Evolutionary conservation across 2,113 vertebrate genomes (phyloP).

Genomic region (Macrotis lagotis): DNA sequence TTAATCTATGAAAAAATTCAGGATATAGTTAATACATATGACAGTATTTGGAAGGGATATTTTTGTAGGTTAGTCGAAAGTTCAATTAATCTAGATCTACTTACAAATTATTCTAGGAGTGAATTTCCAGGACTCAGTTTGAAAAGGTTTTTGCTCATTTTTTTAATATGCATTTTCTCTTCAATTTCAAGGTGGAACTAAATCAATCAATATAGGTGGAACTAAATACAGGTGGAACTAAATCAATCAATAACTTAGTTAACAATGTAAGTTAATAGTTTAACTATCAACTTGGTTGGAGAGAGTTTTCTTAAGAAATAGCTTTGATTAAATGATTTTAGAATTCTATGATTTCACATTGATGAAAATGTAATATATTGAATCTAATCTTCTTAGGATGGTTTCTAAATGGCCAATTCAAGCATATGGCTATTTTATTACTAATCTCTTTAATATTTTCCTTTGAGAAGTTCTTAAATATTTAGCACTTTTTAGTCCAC

Average conservation of each 20-base stretch:
- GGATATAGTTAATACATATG: not conserved
- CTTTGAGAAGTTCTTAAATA: not conserved
- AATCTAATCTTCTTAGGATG: not conserved
- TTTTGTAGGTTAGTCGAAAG: not conserved
- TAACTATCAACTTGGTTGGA: not conserved
- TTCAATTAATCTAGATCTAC: not conserved
- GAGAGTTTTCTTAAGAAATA: not conserved
- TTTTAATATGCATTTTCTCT: not conserved
- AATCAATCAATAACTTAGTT: not conserved
- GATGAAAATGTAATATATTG: not conserved
- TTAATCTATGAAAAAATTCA: not conserved
- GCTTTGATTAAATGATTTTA: not conserved
- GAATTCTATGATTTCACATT: constrained; percentile 7
- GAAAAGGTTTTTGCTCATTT: not conserved
- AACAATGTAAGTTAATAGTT: not conserved
- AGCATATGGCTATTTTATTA: not conserved
- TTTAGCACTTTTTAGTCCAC: not conserved
- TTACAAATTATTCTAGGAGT: not conserved
- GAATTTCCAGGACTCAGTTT: constrained; percentile 10
- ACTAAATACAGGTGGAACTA: not conserved
- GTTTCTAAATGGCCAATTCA: not conserved
- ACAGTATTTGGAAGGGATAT: not conserved
- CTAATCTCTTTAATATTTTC: not conserved
- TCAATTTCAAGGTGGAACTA: not conserved
- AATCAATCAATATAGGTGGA: no score